Conservation (phyloP, 2,888 invertebrate species). For the Mongoloraphidia duomilia region DNA sequence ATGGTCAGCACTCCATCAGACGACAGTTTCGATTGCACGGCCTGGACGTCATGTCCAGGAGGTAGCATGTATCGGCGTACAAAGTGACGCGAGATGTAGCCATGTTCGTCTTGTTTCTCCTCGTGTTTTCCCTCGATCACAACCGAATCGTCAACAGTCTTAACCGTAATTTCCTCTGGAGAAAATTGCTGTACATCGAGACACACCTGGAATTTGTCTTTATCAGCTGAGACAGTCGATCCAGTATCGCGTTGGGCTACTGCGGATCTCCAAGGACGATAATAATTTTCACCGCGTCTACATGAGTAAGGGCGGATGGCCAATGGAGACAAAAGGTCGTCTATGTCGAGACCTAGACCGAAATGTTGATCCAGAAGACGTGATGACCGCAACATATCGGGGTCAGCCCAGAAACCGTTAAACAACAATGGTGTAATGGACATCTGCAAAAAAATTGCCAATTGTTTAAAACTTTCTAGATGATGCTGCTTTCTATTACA, state of each 20-base stretch:
- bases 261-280: slow-evolving; percentile 33
- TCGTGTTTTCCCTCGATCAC: slow-evolving; percentile 35
- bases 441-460: background rate
- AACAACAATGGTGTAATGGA: background rate
- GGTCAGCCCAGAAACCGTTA: background rate
- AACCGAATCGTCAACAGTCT: slow-evolving; percentile 28
- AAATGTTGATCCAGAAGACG: slow-evolving; percentile 39
- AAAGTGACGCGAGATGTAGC: slow-evolving; percentile 33
- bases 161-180: slow-evolving; percentile 34
- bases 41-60: slow-evolving; percentile 28
- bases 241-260: slow-evolving; percentile 37
- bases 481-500: too few species aligned
- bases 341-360: slow-evolving; percentile 34
- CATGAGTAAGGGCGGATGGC: slow-evolving; percentile 1
- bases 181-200: slow-evolving; percentile 57
- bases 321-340: slow-evolving; percentile 29
- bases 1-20: slow-evolving; percentile 33
- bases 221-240: slow-evolving; percentile 40
- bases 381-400: slow-evolving; percentile 28
- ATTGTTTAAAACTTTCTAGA: too few species aligned
- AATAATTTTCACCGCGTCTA: slow-evolving; percentile 20
- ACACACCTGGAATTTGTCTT: slow-evolving; percentile 55
- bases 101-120: slow-evolving; percentile 34
- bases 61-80: slow-evolving; percentile 33
- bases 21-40: slow-evolving; percentile 30